Evolutionary conservation across 37 sponge, comb jelly and placozoan species (phyloP).

Genomic region (Halisarca cf. caerulea): DNA sequence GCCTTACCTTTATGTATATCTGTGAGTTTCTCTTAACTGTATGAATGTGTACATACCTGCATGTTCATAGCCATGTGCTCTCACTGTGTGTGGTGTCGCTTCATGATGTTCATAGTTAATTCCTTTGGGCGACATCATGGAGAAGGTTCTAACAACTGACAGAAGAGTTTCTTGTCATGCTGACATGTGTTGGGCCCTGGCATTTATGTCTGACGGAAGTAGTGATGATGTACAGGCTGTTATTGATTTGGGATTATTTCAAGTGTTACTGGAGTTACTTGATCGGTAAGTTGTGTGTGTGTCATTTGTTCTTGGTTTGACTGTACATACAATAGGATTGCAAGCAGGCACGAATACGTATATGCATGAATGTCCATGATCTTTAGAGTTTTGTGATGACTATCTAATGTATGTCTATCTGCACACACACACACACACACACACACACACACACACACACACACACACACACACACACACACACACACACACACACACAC

Average conservation of each 20-base stretch:
- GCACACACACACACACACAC: too few relatives aligned
- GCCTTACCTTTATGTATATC: too few relatives aligned
- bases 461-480: too few relatives aligned
- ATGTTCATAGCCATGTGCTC: too few relatives aligned
- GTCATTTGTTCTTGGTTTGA: slow-evolving; percentile 48
- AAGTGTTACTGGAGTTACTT: background rate
- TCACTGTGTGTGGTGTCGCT: background rate
- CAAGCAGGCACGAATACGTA: too few relatives aligned
- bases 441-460: too few relatives aligned
- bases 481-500: too few relatives aligned
- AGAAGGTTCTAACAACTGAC: slow-evolving; percentile 62
- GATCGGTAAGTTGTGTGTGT: slow-evolving; percentile 47
- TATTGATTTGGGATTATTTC: slow-evolving; percentile 70
- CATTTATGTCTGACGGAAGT: slow-evolving; percentile 26
- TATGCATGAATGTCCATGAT: too few relatives aligned
- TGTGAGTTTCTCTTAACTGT: too few relatives aligned
- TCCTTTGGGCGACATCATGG: slow-evolving; percentile 72
- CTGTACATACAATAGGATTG: slow-evolving; percentile 6
- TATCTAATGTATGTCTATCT: too few relatives aligned
- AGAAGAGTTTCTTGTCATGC: slow-evolving; percentile 4
- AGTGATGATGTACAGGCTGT: slow-evolving; percentile 58
- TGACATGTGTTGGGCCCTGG: slow-evolving; percentile 32
- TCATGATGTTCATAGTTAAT: background rate
- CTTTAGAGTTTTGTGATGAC: too few relatives aligned
- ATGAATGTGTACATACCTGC: too few relatives aligned